phyloP scores from a whole-genome alignment of 2,113 vertebrate species.

The Salminus brasiliensis region DNA sequence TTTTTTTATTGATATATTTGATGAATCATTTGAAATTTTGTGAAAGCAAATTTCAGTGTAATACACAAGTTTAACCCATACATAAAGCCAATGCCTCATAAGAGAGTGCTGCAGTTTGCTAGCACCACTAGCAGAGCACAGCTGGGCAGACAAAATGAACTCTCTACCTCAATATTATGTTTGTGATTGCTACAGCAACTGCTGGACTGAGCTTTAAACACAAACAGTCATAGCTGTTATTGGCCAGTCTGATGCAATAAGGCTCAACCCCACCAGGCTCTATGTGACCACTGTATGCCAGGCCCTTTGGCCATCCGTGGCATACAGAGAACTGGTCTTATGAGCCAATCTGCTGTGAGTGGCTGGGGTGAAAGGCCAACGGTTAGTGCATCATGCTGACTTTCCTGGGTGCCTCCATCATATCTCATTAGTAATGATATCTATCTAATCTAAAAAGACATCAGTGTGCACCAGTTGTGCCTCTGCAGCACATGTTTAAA shows the following conservation, averaged over 20 bases:
- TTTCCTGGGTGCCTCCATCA: conserved; percentile 50
- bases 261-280: conserved; percentile 34
- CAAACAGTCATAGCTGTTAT: conserved; percentile 47
- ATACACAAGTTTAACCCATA: too few species aligned
- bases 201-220: conserved; percentile 34
- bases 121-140: conserved; percentile 37
- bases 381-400: conserved; percentile 39
- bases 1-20: too few species aligned
- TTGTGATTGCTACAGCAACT: conserved; percentile 49
- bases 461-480: conserved; percentile 27
- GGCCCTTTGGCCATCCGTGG: background rate
- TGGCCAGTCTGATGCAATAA: conserved; percentile 61
- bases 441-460: background rate
- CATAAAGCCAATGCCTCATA: background rate
- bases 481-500: background rate
- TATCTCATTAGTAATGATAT: conserved; percentile 41
- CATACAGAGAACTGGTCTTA: conserved; percentile 8
- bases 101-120: background rate
- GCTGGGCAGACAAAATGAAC: conserved; percentile 58
- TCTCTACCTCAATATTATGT: conserved; percentile 50
- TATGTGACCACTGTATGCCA: background rate
- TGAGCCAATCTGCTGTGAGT: conserved; percentile 8
- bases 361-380: background rate
- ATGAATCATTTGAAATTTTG: too few species aligned
- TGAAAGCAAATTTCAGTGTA: too few species aligned